These are phyloP conservation scores for Acyrthosiphon pisum DNA, from an alignment of 1,140 invertebrate genomes.

Conservation along the genomic window DNA sequence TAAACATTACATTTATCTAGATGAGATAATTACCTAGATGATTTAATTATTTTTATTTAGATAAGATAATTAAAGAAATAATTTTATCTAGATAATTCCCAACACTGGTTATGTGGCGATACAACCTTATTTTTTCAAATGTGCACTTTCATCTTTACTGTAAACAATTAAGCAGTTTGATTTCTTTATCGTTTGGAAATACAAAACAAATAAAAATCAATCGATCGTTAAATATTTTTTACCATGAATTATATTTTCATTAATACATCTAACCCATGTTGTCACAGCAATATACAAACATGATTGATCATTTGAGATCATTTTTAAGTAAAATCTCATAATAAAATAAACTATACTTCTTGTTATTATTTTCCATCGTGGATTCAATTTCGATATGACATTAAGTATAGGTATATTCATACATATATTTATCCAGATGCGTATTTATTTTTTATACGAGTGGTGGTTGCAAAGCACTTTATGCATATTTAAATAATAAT, in stretches of 20 bases:
- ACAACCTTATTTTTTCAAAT: neutral
- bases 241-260: too few species aligned
- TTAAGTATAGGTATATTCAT: neutral
- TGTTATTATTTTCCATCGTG: neutral
- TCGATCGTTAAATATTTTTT: neutral
- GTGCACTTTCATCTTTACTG: too few species aligned
- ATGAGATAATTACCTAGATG: too few species aligned
- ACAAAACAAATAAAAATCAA: too few species aligned
- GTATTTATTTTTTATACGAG: neutral
- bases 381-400: neutral
- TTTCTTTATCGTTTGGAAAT: too few species aligned
- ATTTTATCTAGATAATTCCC: too few species aligned
- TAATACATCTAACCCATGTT: neutral
- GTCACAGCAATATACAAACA: neutral
- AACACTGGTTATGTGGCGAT: too few species aligned
- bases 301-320: fast-evolving
- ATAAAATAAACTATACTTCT: neutral
- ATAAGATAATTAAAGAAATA: too few species aligned
- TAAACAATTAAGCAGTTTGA: too few species aligned
- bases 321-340: neutral
- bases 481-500: neutral
- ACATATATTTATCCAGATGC: neutral
- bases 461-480: neutral
- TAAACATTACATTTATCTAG: too few species aligned
- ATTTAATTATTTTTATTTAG: too few species aligned